Evolutionary conservation across 1,140 invertebrate species (phyloP).

Genomic region (Muscidifurax raptorellus): DNA sequence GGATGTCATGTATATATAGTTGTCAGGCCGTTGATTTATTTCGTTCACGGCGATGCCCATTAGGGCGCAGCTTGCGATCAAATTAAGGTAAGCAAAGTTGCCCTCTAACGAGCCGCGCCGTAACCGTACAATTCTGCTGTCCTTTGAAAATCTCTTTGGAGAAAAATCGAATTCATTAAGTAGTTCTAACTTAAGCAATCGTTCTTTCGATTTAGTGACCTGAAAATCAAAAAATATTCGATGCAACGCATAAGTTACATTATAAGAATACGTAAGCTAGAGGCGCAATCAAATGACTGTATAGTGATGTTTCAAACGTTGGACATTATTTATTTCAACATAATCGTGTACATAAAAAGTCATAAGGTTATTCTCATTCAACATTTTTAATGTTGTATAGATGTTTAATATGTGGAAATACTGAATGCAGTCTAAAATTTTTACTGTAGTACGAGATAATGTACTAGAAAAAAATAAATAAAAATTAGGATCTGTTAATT

Average conservation of each 20-base stretch:
- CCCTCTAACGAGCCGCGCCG: slow-evolving; percentile 69
- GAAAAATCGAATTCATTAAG: slow-evolving; percentile 1
- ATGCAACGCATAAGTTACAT: background rate
- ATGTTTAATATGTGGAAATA: background rate
- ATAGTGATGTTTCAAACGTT: background rate
- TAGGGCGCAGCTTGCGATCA: slow-evolving; percentile 68
- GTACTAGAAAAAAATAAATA: background rate
- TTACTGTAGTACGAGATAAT: background rate
- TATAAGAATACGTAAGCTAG: background rate
- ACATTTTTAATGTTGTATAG: too few species aligned
- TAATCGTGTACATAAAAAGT: background rate
- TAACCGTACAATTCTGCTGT: slow-evolving; percentile 50
- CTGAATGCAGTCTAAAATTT: background rate
- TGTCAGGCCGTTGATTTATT: slow-evolving; percentile 34
- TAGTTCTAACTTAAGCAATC: background rate
- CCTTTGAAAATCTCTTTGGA: background rate
- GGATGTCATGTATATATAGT: too few species aligned
- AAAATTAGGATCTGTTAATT: background rate
- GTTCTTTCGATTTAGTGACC: background rate
- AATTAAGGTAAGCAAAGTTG: slow-evolving; percentile 64
- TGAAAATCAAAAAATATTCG: background rate
- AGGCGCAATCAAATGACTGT: background rate
- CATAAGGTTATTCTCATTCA: background rate
- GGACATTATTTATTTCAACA: background rate
- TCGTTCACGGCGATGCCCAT: slow-evolving; percentile 66